Conservation (phyloP, 2,888 invertebrate species). For the Bellardia bayeri region DNA sequence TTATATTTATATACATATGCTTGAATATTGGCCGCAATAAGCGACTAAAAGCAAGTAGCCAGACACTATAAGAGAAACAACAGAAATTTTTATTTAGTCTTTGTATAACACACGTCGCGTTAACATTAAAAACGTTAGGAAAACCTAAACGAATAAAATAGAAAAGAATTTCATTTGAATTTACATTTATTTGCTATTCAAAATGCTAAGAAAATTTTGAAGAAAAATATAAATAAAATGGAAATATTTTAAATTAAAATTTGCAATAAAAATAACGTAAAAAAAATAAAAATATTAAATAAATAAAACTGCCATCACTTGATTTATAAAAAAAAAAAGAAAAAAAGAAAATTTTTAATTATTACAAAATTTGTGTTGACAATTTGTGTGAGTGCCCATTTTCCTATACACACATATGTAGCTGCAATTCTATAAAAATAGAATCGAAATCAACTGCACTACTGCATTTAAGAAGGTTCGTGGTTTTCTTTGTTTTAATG, state of each 20-base stretch:
- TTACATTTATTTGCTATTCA: too few species aligned
- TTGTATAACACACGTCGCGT: slow-evolving; percentile 68
- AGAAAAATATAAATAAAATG: neutral
- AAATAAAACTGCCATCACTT: neutral
- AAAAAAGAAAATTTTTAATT: neutral
- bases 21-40: slow-evolving; percentile 44
- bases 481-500: neutral
- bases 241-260: neutral
- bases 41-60: slow-evolving; percentile 19
- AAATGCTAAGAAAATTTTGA: neutral
- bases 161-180: neutral
- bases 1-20: slow-evolving; percentile 33
- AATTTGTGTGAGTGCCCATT: neutral
- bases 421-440: neutral
- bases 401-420: too few species aligned
- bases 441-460: too few species aligned
- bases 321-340: neutral
- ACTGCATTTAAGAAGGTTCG: neutral
- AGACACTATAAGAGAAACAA: slow-evolving; percentile 73
- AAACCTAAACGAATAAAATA: neutral
- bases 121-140: slow-evolving; percentile 50
- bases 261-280: neutral
- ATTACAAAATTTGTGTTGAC: neutral
- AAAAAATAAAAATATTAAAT: neutral
- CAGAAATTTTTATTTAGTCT: slow-evolving; percentile 70